phyloP scores from a whole-genome alignment of 2,797 vertebrate species.

The Sitta carolinensis region DNA sequence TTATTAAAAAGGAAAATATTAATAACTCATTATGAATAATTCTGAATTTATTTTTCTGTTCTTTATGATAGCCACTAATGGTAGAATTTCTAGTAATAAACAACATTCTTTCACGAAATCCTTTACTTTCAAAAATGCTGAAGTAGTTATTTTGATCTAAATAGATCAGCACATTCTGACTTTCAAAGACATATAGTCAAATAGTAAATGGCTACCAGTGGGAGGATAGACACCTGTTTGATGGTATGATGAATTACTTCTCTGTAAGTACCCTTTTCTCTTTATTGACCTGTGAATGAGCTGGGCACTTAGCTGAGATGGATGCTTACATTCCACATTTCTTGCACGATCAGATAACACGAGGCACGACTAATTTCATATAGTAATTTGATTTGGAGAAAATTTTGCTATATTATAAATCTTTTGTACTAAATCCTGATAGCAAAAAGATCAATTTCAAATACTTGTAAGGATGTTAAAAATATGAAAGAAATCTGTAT shows the following conservation, averaged over 20 bases:
- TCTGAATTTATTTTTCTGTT: not conserved
- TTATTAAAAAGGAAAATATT: not conserved
- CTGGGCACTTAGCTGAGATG: not conserved
- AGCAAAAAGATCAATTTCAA: not conserved
- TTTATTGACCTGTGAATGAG: not conserved
- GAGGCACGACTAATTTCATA: not conserved
- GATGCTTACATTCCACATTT: not conserved
- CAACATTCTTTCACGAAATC: not conserved
- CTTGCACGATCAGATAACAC: not conserved
- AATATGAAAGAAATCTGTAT: not conserved
- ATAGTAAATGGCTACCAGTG: not conserved
- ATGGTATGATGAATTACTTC: not conserved
- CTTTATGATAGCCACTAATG: not conserved
- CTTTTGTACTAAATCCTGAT: not conserved
- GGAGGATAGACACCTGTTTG: not conserved
- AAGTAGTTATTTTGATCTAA: not conserved
- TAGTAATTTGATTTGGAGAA: not conserved
- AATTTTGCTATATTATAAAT: not conserved
- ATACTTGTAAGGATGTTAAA: not conserved
- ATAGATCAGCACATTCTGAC: not conserved
- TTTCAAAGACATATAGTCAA: not conserved
- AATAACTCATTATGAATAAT: not conserved
- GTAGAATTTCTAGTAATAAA: not conserved
- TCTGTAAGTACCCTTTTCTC: not conserved
- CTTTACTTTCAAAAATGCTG: not conserved